These are phyloP conservation scores for Sericinus montela DNA, from an alignment of 2,888 invertebrate species.

Conservation along the genomic window DNA sequence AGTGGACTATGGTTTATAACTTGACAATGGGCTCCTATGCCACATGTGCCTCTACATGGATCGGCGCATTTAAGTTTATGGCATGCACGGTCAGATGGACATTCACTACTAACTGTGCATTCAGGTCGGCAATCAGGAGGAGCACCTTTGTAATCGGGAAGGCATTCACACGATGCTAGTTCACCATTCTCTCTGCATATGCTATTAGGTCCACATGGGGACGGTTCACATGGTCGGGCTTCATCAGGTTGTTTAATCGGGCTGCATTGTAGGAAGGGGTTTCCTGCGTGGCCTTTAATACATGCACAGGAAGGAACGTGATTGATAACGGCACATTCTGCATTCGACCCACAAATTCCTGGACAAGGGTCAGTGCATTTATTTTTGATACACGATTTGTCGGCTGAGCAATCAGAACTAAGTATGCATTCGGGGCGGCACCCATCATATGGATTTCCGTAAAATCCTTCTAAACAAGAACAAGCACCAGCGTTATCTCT, in stretches of 20 bases:
- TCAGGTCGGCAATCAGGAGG: conserved; percentile 88
- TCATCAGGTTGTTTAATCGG: conserved; percentile 47
- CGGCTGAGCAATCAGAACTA: conserved; percentile 90
- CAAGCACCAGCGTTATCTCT: conserved; percentile 89
- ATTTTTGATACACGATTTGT: conserved; percentile 89
- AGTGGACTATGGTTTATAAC: conserved; percentile 89
- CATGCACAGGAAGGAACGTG: conserved; percentile 93
- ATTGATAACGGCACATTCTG: conserved; percentile 90
- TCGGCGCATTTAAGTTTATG: conserved; percentile 87
- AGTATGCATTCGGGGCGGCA: conserved; percentile 93
- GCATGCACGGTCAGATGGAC: conserved; percentile 86
- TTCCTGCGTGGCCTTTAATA: conserved; percentile 84
- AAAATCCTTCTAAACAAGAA: conserved; percentile 88
- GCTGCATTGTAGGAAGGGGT: conserved; percentile 80
- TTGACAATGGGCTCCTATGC: conserved; percentile 84
- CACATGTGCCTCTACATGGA: conserved; percentile 88
- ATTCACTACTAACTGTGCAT: conserved; percentile 88
- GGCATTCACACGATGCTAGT: conserved; percentile 86
- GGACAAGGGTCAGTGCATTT: conserved; percentile 93
- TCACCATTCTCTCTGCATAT: conserved; percentile 86
- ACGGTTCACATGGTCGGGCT: conserved; percentile 84
- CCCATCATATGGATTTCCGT: conserved; percentile 91
- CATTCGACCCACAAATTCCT: conserved; percentile 89
- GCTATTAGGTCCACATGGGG: conserved; percentile 88
- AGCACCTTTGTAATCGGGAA: conserved; percentile 83